Base-by-base conservation (phyloP, 2,113 vertebrate species). In the Bucco capensis region DNA sequence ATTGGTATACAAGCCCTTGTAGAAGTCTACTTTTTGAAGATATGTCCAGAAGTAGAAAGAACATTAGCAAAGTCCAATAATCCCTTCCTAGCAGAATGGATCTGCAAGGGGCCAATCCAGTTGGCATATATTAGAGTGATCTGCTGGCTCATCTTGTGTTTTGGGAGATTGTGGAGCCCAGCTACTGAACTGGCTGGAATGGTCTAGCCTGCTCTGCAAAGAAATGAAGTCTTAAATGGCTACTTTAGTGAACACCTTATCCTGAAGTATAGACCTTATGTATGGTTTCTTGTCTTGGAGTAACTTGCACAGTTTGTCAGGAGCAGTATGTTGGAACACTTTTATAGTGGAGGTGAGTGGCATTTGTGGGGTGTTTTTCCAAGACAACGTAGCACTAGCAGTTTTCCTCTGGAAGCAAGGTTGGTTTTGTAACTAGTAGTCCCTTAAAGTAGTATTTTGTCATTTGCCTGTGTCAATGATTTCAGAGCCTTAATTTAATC, bases 401-500 rank as follows among this genome's bases (percentile, higher is more conserved):
- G 56, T 47, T 46, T 10, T 38, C 69, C 71, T 56, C 38, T 37
- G 46, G 53, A 72, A 44, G n/a, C n/a, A 57, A 66, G 37, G 14
- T 4, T 86, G 30, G 12, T 6, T 71, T 81, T 64, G 38, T 50
- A 69, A 57, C 62, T 56, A 15, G 40, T 40, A 65, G 54, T 80
- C 25, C 69, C 54, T 85, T 87, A 46, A 58, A 85, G 37, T 19
- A 61, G 57, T 31, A 31, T 65, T 79, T 86, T 79, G 50, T 88
- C 42, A 62, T 62, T 89, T 85, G 54, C 62, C 42, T 75, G 12
- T 47, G 44, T 85, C 78, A 40, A 17, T 76, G 28, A 53, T 94
- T 76, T 78, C 42, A 67, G 75, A 83, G 83, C 17, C 3, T 69
- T 93, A 88, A 92, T 91, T 91, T 89, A 87, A 91, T 89, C 71